A percentile compares a stretch with the other conserved stretches of the same genome.
Conservation (phyloP, 2,888 invertebrate species). For the Bombylius major region DNA sequence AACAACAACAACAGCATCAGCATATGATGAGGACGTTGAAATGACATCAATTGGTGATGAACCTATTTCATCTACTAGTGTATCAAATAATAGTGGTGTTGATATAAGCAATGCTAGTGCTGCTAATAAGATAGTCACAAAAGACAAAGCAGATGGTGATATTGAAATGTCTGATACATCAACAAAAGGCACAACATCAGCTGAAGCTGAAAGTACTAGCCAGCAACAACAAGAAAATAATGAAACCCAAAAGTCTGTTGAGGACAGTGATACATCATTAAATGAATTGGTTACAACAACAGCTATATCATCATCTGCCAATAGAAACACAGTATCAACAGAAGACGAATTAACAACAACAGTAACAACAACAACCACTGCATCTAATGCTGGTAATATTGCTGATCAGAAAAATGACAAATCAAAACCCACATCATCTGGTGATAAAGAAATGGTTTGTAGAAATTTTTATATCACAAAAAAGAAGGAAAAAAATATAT, state of each 20-base stretch:
- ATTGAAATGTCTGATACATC: constrained; percentile 9
- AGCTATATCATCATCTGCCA: no score
- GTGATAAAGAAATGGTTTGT: no score
- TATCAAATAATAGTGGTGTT: constrained; percentile 12
- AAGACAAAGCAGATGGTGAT: no score
- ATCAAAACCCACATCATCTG: no score
- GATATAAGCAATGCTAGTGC: constrained; percentile 13
- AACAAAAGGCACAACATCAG: background rate
- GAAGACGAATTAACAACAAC: background rate
- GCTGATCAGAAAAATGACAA: background rate
- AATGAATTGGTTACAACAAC: constrained; percentile 10
- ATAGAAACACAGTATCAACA: no score
- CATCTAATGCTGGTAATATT: background rate
- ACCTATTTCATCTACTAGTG: constrained; percentile 10
- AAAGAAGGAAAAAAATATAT: no score
- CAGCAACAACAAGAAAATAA: no score
- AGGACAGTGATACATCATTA: constrained; percentile 7
- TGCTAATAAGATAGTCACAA: no score
- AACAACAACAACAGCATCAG: background rate
- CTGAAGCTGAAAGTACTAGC: no score
- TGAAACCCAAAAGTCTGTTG: background rate
- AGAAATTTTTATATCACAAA: no score
- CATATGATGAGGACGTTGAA: constrained; percentile 8
- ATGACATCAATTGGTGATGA: background rate
- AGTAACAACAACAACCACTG: background rate